Percentiles rank a stretch among this genome's conserved stretches.
phyloP scores from a whole-genome alignment of 2,113 vertebrate species.

The Engystomops pustulosus region DNA sequence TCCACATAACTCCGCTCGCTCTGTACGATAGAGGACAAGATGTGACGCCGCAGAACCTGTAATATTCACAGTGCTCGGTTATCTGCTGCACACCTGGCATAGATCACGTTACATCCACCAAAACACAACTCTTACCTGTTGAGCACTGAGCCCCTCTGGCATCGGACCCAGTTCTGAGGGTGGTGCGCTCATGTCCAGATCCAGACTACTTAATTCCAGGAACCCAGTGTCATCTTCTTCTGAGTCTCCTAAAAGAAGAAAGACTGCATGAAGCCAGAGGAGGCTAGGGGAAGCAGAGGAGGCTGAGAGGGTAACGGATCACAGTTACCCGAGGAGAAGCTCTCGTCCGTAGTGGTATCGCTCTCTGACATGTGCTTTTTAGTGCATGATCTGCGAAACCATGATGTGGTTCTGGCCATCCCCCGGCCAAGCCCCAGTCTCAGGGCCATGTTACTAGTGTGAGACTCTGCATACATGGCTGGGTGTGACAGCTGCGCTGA shows the following conservation, averaged over 20 bases:
- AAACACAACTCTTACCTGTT: slow-evolving; percentile 79
- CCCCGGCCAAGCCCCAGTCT: not conserved
- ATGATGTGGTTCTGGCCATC: not conserved
- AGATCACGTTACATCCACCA: not conserved
- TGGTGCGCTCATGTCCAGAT: slow-evolving; percentile 78
- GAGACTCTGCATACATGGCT: not conserved
- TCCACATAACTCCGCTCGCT: slow-evolving; percentile 91
- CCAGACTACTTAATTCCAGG: slow-evolving; percentile 85
- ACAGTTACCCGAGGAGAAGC: not conserved
- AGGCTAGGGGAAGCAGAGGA: fast-evolving
- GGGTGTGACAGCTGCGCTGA: not conserved
- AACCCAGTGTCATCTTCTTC: slow-evolving; percentile 92
- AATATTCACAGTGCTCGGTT: not conserved
- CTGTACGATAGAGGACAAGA: slow-evolving; percentile 92
- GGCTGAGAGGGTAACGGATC: not conserved
- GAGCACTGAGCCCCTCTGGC: slow-evolving; percentile 88
- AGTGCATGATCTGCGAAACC: slow-evolving; percentile 5
- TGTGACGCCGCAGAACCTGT: slow-evolving; percentile 90
- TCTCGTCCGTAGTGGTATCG: not conserved
- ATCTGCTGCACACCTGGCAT: not conserved
- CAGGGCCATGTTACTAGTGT: not conserved
- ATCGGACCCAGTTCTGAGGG: slow-evolving; percentile 89
- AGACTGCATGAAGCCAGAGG: not conserved
- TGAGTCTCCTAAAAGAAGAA: slow-evolving; percentile 76
- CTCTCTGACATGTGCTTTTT: not conserved